phyloP scores from a whole-genome alignment of 1,140 invertebrate genomes.

The Dreissena polymorpha region DNA sequence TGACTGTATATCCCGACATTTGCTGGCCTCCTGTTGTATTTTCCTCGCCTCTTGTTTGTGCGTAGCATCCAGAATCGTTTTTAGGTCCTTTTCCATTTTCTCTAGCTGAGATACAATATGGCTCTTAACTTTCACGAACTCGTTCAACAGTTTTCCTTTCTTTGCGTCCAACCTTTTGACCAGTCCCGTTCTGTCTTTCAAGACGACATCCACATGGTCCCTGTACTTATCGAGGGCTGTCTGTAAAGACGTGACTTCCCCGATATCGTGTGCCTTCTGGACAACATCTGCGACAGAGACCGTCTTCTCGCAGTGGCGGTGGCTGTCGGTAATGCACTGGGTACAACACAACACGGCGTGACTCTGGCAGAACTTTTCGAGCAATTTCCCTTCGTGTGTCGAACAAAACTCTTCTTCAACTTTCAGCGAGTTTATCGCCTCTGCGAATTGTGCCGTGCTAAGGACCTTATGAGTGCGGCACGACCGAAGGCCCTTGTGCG shows the following conservation, averaged over 20 bases:
- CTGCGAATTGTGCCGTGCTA: constrained; percentile 12
- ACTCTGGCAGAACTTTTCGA: constrained; percentile 44
- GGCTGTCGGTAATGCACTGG: constrained; percentile 34
- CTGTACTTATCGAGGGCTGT: constrained; percentile 38
- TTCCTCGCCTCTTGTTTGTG: constrained; percentile 41
- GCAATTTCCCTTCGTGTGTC: constrained; percentile 4
- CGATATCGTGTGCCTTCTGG: constrained; percentile 6
- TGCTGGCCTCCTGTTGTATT: constrained; percentile 31
- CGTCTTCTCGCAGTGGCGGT: constrained; percentile 31
- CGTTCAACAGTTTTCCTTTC: constrained; percentile 37
- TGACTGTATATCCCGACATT: constrained; percentile 39
- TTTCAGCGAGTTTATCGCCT: constrained; percentile 43
- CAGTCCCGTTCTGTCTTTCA: constrained; percentile 24
- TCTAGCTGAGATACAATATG: constrained; percentile 44
- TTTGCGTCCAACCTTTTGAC: constrained; percentile 47
- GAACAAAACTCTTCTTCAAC: constrained; percentile 47
- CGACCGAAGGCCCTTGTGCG: constrained; percentile 39
- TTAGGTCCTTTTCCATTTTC: constrained; percentile 49
- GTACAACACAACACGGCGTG: constrained; percentile 34
- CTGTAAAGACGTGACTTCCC: constrained; percentile 7
- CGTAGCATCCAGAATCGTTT: constrained; percentile 31
- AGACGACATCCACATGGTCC: constrained; percentile 23
- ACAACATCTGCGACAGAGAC: constrained; percentile 39
- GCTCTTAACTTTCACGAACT: constrained; percentile 34
- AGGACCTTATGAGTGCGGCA: constrained; percentile 42